phyloP scores from a whole-genome alignment of 2,888 invertebrate genomes.

The Hydriomena furcata region DNA sequence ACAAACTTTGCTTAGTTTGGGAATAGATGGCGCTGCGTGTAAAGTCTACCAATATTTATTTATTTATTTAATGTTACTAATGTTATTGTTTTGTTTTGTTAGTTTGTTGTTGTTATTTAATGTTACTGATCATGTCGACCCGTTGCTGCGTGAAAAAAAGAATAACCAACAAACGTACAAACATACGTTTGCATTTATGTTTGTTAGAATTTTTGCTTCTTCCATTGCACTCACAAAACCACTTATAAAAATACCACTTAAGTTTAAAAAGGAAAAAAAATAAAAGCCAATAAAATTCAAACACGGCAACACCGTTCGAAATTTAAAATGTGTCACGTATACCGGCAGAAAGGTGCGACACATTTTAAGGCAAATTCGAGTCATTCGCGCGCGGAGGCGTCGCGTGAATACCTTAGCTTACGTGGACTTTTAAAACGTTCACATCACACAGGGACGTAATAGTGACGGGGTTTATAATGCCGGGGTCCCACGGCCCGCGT shows the following conservation, averaged over 20 bases:
- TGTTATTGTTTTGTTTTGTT: too few species aligned
- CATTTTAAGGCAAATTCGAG: conserved; percentile 43
- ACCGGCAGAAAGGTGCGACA: conserved; percentile 36
- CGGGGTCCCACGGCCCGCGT: too few species aligned
- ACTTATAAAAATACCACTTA: conserved; percentile 27
- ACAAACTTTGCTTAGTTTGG: too few species aligned
- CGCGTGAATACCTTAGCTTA: conserved; percentile 37
- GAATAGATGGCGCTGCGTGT: too few species aligned
- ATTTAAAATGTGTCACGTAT: conserved; percentile 47
- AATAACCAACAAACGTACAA: too few species aligned
- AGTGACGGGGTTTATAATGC: background rate
- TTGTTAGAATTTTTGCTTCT: too few species aligned
- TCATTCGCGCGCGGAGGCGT: conserved; percentile 35
- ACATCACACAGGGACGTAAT: conserved; percentile 7
- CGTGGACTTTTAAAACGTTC: conserved; percentile 3
- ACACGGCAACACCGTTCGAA: conserved; percentile 36
- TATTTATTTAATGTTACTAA: too few species aligned
- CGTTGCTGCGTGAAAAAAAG: too few species aligned
- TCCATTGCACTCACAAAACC: conserved; percentile 10
- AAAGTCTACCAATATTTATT: too few species aligned
- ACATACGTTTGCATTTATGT: too few species aligned
- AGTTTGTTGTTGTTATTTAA: too few species aligned
- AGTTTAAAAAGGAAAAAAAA: conserved; percentile 25
- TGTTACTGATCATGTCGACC: too few species aligned
- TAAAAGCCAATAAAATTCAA: conserved; percentile 35